phyloP scores from a whole-genome alignment of 2,797 vertebrate genomes.

The Hybognathus amarus region DNA sequence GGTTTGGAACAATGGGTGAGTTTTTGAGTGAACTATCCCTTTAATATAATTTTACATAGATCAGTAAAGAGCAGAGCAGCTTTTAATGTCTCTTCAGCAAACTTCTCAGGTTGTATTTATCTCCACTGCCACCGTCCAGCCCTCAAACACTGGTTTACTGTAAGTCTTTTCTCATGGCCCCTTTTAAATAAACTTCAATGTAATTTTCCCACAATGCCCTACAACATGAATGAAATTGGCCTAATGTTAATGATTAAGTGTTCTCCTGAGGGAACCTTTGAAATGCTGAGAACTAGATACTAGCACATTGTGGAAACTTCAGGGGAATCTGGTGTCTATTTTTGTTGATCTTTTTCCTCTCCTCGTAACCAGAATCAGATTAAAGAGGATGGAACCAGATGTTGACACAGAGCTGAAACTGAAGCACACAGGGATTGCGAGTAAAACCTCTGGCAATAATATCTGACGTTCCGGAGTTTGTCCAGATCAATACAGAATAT shows the following conservation, averaged over 20 bases:
- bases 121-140: constrained; percentile 1
- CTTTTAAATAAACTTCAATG: background rate
- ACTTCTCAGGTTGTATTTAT: background rate
- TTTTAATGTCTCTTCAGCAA: background rate
- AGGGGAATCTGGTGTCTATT: constrained; percentile 56
- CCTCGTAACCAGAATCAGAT: constrained; percentile 49
- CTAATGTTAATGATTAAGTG: background rate
- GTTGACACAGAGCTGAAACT: constrained; percentile 32
- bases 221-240: background rate
- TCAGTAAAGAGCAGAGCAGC: background rate
- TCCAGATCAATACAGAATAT: constrained; percentile 22
- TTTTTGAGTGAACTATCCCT: background rate
- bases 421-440: constrained; percentile 26
- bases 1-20: too few species aligned
- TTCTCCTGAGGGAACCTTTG: constrained; percentile 38
- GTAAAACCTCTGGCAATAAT: constrained; percentile 33
- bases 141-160: background rate
- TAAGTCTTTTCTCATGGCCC: background rate
- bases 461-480: constrained; percentile 32
- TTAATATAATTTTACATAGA: background rate
- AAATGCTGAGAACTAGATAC: constrained; percentile 53
- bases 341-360: constrained; percentile 41
- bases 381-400: constrained; percentile 55
- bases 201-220: constrained; percentile 9
- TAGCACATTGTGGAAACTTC: constrained; percentile 59